These are phyloP conservation scores for Tetragnatha versicolor DNA, from an alignment of 1,140 invertebrate genomes.

Conservation along the genomic window DNA sequence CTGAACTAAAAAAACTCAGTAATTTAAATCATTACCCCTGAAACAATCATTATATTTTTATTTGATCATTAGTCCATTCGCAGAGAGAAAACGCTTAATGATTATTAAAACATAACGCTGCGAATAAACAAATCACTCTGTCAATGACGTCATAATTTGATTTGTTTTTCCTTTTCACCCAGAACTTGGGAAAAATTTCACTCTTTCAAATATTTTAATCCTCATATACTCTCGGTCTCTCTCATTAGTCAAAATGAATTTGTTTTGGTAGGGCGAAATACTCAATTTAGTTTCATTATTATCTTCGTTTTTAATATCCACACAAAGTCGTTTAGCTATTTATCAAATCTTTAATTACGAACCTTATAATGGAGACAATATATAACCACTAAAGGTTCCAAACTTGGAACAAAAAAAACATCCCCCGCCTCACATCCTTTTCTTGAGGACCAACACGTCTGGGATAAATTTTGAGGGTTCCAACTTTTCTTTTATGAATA, in stretches of 20 bases:
- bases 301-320: slow-evolving; percentile 8
- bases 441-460: neutral
- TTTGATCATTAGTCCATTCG: too few relatives aligned
- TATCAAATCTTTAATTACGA: slow-evolving; percentile 25
- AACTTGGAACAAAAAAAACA: neutral
- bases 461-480: slow-evolving; percentile 13
- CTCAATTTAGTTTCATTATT: slow-evolving; percentile 23
- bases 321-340: slow-evolving; percentile 25
- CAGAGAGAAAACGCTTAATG: too few relatives aligned
- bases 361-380: neutral
- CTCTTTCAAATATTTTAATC: too few relatives aligned
- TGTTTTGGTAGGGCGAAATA: neutral
- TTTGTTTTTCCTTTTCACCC: too few relatives aligned
- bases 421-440: too few relatives aligned
- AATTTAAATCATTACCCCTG: too few relatives aligned
- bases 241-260: slow-evolving; percentile 17
- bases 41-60: too few relatives aligned
- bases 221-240: neutral
- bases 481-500: slow-evolving; percentile 32
- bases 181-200: too few relatives aligned
- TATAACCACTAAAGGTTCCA: neutral
- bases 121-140: too few relatives aligned
- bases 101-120: too few relatives aligned
- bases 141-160: too few relatives aligned
- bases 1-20: too few relatives aligned